Percentiles rank a stretch among this genome's conserved stretches.
phyloP scores from a whole-genome alignment of 2,113 vertebrate genomes.

The Python bivittatus region DNA sequence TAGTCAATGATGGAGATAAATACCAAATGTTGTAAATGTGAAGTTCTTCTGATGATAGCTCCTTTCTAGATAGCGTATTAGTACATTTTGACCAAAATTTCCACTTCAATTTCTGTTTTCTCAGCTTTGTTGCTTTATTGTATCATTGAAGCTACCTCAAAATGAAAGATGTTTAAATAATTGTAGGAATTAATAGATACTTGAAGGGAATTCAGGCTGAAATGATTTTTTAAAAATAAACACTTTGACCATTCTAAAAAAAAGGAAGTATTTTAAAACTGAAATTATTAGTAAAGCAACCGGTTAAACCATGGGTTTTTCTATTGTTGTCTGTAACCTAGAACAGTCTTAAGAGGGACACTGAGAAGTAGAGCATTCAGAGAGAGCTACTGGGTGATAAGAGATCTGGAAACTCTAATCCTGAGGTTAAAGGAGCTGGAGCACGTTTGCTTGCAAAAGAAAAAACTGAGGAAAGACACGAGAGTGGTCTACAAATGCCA shows the following conservation, averaged over 20 bases:
- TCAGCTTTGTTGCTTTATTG: not conserved
- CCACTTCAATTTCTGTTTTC: not conserved
- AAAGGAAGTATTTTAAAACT: not conserved
- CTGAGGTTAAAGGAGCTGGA: not conserved
- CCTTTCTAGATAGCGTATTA: not conserved
- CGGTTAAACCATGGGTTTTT: not conserved
- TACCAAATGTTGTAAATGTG: not conserved
- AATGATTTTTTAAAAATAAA: not conserved
- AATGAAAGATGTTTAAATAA: not conserved
- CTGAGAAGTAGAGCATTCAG: not conserved
- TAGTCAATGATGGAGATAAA: not conserved
- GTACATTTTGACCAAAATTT: not conserved
- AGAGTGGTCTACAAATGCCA: not conserved
- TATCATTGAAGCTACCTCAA: not conserved
- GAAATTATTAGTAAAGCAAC: not conserved
- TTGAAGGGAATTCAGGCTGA: not conserved
- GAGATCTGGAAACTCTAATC: not conserved
- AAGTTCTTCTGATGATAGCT: not conserved
- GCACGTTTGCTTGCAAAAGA: not conserved
- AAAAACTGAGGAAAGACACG: not conserved
- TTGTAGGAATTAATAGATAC: not conserved
- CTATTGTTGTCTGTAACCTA: not conserved
- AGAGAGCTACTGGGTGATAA: not conserved
- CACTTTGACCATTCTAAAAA: not conserved
- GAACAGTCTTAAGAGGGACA: not conserved